Base-by-base conservation (phyloP, 2,113 vertebrate genomes). In the Boulengeromyrus knoepffleri region DNA sequence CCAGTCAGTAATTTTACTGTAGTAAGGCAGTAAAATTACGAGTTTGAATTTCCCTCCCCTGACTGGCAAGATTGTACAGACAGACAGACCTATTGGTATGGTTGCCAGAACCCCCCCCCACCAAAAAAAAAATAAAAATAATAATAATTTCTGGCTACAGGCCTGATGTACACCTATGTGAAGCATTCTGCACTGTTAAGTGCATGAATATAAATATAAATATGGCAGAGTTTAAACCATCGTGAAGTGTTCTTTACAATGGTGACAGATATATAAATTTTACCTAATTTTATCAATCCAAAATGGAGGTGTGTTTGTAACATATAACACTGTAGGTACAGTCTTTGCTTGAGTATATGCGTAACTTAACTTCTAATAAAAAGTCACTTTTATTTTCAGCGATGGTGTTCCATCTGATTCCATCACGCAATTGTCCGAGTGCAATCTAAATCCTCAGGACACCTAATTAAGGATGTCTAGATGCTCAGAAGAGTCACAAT, bases 381-480 rank as follows among this genome's bases (percentile, higher is more conserved):
- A 62, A 58, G 31, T 77, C 31, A 7, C 31, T 77, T 74, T 87
- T 74, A 27, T 88, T 88, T 88, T 88, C n/a, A 66, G 24, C 2
- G 9, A 70, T 66, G 87, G 56, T 45, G 12, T 88, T 62, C 56
- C 1, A 13, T 27, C 36, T 45, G 56, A 3, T 31, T 24, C 66
- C 88, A 47, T 62, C 24, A 50, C 39, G 62, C 62, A 62, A 50
- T 27, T 50, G n/a, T 50, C 62, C 19, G 42, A 45, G 47, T 50
- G 10, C 42, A 50, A 50, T n/a, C n/a, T 50, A 70, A 15, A 74
- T 42, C 62, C 88, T 88, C 13, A 31, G 46, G 58, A 42, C 88
- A 50, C 47, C n/a, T 77, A 74, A 77, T 77, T 77, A 31, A 88
- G 45, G 24, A 47, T 27, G 88, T 77, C 88, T 77, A 88, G 88